These are phyloP conservation scores for Drosophila sordidula DNA, from an alignment of 2,888 invertebrate species.

Conservation along the genomic window DNA sequence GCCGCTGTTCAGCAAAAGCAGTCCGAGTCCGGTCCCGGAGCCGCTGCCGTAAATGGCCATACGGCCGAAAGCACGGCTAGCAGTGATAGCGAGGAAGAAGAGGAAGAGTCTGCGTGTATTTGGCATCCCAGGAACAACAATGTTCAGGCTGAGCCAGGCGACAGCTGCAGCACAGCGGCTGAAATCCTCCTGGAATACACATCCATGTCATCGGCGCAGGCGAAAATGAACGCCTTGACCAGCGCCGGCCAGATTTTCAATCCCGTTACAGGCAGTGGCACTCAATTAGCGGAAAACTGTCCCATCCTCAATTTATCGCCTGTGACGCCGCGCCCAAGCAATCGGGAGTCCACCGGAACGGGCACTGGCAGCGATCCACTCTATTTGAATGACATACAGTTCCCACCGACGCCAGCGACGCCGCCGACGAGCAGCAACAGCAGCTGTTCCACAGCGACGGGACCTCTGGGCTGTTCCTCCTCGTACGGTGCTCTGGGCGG, in stretches of 20 bases:
- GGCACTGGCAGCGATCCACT: slow-evolving; percentile 8
- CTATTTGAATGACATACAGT: slow-evolving; percentile 36
- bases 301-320: slow-evolving; percentile 27
- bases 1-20: slow-evolving; percentile 12
- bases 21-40: not conserved
- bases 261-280: too few relatives aligned
- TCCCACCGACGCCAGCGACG: slow-evolving; percentile 52
- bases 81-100: slow-evolving; percentile 28
- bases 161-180: slow-evolving; percentile 61
- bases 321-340: slow-evolving; percentile 1
- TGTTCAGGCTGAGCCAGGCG: slow-evolving; percentile 2
- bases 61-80: slow-evolving; percentile 26
- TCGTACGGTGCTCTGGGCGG: slow-evolving; percentile 13
- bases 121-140: slow-evolving; percentile 74
- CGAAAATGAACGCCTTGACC: slow-evolving; percentile 12
- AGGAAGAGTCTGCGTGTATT: slow-evolving; percentile 56
- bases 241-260: not conserved
- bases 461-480: slow-evolving; percentile 25
- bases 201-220: slow-evolving; percentile 22
- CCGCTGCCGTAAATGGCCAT: slow-evolving; percentile 8
- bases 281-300: slow-evolving; percentile 20
- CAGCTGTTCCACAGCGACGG: slow-evolving; percentile 49
- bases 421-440: slow-evolving; percentile 60
- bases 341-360: not conserved
- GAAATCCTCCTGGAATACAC: slow-evolving; percentile 80